Evolutionary conservation across 1,140 invertebrate species (phyloP), one percentile per base, ranked within the genome.

Genomic region (Ceratosolen solmsi): DNA sequence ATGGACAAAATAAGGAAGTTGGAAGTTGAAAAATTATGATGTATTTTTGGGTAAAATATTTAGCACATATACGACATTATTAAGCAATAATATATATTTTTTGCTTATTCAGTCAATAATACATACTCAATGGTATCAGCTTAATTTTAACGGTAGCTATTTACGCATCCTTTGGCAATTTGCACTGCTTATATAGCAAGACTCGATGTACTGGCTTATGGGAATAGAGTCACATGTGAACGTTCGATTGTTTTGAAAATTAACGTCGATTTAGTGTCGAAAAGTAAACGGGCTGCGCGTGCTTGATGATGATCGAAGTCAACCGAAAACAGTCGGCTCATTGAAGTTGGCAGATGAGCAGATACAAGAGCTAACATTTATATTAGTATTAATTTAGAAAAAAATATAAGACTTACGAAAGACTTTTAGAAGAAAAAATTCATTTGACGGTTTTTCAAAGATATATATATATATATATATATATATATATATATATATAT

Each of bases 191-290:
- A 41, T 58, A 60, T 41, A 41, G 22, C 3, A 27, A 27, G 30
- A 27, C 73, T 58, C 54, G 33, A 60, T 41, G 33, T 33, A 41
- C 15, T 36, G 27, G 27, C 49, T 54, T 49, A 73, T 54, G 71
- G 49, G 75, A 68, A 79, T 4, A 71, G 51, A 79, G 77, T 79
- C 77, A 79, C 77, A 79, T 79, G 77, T 36, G 22, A 46, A 30
- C n/a, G 33, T 17, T 25, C 33, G 74, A 46, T 65, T 63, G 22
- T 38, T 71, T 41, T 71, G 17, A 27, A 72, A 56, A 79, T 79
- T 79, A 79, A 51, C 49, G 30, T 36, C 20, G 27, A 46, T 78
- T 36, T 22, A 71, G 54, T 78, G 54, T 20, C 11, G 25, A 54
- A 20, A 15, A n/a, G 30, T 46, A 78, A 70, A 78, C 30, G 38